A percentile compares a stretch with the other conserved stretches of the same genome.
These are phyloP conservation scores for Brachyistius frenatus DNA, from an alignment of 2,113 vertebrate species.

Conservation along the genomic window DNA sequence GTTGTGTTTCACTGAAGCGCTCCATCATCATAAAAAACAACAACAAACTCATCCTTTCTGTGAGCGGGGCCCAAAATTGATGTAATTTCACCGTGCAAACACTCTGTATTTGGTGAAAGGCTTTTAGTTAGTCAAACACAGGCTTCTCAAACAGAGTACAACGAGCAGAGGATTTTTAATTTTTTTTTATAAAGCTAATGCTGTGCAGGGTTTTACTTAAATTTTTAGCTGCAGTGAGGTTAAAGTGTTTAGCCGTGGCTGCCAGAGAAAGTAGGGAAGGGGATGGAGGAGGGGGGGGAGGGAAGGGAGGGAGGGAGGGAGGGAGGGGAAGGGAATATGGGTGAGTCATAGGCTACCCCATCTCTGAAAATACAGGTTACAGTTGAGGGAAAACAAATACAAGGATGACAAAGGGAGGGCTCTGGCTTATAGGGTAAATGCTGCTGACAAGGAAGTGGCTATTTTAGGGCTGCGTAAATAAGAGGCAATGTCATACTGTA, in stretches of 20 bases:
- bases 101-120: conserved; percentile 31
- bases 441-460: conserved; percentile 51
- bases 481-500: conserved; percentile 43
- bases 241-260: conserved; percentile 34
- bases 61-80: conserved; percentile 13
- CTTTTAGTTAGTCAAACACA: conserved; percentile 60
- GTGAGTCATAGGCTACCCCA: conserved; percentile 52
- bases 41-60: conserved; percentile 6
- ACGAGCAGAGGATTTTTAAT: conserved; percentile 2
- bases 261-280: conserved; percentile 1
- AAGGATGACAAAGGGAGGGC: conserved; percentile 42
- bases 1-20: neutral
- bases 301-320: neutral
- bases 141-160: conserved; percentile 4
- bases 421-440: conserved; percentile 43
- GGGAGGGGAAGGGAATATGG: conserved; percentile 5
- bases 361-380: conserved; percentile 50
- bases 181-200: neutral
- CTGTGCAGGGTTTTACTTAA: neutral
- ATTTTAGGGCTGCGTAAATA: conserved; percentile 65
- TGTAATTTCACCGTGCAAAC: conserved; percentile 46
- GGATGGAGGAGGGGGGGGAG: neutral
- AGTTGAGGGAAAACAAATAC: conserved; percentile 22
- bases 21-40: neutral
- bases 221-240: conserved; percentile 29